Evolutionary conservation across 2,797 vertebrate species (phyloP), one percentile per base, ranked within the genome.

Genomic region (Pipistrellus nathusii): DNA sequence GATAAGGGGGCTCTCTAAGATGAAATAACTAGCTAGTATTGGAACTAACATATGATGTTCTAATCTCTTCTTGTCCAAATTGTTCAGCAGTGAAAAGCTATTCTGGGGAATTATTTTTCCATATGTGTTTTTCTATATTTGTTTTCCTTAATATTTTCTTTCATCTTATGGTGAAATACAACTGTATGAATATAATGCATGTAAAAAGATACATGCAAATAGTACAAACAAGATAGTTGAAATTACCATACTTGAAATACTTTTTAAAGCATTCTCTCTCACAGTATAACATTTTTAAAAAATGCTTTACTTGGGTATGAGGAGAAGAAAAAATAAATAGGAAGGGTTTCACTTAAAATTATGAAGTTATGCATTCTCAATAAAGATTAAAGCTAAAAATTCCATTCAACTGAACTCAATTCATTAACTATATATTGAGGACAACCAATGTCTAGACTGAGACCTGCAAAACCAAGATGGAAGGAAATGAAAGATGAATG

Each of bases 351-450:
- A 88, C 57, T 69, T 84, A 73, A 84, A 93, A 90, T 75, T 88
- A 81, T 75, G 38, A 94, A 90, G n/a, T 71, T 88, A 46, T 38
- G 21, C 81, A 41, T 82, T 87, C 21, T 91, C 77, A 89, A 5
- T 57, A 64, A 87, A 82, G 82, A 66, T 12, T 53, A 73, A 93
- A 46, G 10, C 57, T 68, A 73, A 90, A 93, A 72, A 41, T 87
- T 80, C 6, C n/a, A 30, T 84, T 76, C 17, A 87, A 12, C 38
- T 27, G 20, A 72, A 30, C 3, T 72, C 20, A 57, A 4, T 88
- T 62, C 38, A 57, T 20, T 75, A 92, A 78, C 73, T 48, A 30
- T 46, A 53, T 82, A 11, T 64, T 35, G 38, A 68, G 44, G 46
- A 30, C 21, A 76, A 57, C 30, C 1, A 3, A 1, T 76, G 57